Percentiles rank a stretch among this genome's conserved stretches.
These are phyloP conservation scores for Hypena proboscidalis DNA, from an alignment of 2,888 invertebrate species.

Conservation along the genomic window DNA sequence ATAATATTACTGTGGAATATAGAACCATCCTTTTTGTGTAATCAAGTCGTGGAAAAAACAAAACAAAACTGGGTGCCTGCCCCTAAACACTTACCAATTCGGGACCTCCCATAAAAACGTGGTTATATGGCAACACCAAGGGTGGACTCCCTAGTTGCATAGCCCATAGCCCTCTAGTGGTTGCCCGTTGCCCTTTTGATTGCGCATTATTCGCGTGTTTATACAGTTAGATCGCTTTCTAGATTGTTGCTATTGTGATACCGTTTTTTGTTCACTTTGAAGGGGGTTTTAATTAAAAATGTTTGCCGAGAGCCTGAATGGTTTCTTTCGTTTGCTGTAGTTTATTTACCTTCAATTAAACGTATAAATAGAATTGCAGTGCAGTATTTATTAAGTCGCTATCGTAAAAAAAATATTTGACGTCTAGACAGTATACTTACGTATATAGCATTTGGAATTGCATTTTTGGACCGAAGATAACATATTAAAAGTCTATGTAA, in stretches of 20 bases:
- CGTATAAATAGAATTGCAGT: background rate
- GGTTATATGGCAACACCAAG: no score
- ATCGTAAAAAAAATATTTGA: no score
- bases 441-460: no score
- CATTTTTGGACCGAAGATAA: no score
- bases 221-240: constrained; percentile 84
- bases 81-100: no score
- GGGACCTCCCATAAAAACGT: no score
- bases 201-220: constrained; percentile 83
- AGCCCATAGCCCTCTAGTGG: constrained; percentile 50
- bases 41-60: no score
- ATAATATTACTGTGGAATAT: no score
- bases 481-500: no score
- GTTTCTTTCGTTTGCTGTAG: constrained; percentile 53
- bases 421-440: no score
- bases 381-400: background rate
- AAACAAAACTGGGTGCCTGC: no score
- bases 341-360: constrained; percentile 14
- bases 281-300: constrained; percentile 82
- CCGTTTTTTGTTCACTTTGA: constrained; percentile 74
- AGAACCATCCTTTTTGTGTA: no score
- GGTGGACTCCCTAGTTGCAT: constrained; percentile 54
- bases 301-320: constrained; percentile 65
- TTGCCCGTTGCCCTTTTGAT: constrained; percentile 81
- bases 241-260: constrained; percentile 84